Evolutionary conservation across 37 sponge, comb jelly and placozoan species (phyloP).

Genomic region (Crambe crambe): DNA sequence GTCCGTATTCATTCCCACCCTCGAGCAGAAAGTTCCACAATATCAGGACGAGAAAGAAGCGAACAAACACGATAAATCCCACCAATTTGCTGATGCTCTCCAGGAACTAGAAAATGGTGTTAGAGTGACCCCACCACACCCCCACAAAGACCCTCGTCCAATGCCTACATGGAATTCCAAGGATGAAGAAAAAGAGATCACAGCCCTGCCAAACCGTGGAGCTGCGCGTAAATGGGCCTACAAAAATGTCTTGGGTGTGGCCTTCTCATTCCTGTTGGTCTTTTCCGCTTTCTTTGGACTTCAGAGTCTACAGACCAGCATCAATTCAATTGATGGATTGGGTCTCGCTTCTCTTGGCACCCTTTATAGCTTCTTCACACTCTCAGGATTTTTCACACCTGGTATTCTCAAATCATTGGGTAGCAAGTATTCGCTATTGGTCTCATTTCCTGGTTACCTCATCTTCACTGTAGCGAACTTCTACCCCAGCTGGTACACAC

Average conservation of each 20-base stretch:
- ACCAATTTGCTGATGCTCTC: too few relatives aligned
- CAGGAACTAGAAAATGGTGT: too few relatives aligned
- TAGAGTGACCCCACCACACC: too few relatives aligned
- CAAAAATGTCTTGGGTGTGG: slow-evolving; percentile 38
- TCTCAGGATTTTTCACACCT: slow-evolving; percentile 36
- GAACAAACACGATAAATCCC: too few relatives aligned
- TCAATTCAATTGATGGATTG: slow-evolving; percentile 10
- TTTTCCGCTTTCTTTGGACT: slow-evolving; percentile 47
- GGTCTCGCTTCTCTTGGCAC: slow-evolving; percentile 38
- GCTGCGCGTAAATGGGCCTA: slow-evolving; percentile 8
- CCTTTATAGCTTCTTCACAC: slow-evolving; percentile 38
- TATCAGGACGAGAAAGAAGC: too few relatives aligned
- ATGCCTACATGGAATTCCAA: too few relatives aligned
- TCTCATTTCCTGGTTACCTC: slow-evolving; percentile 26
- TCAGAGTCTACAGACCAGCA: slow-evolving; percentile 59
- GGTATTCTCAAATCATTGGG: slow-evolving; percentile 34
- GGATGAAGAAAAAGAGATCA: background rate
- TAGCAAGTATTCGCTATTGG: slow-evolving; percentile 34
- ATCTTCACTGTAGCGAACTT: slow-evolving; percentile 51
- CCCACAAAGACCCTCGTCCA: too few relatives aligned
- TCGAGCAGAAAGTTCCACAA: too few relatives aligned
- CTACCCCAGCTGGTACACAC: slow-evolving; percentile 74
- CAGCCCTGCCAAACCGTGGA: background rate
- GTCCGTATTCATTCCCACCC: too few relatives aligned
- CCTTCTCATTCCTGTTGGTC: slow-evolving; percentile 25